Evolutionary conservation across 2,888 invertebrate genomes (phyloP), one percentile per base, ranked within the genome.

Genomic region (Parthenolecanium corni): DNA sequence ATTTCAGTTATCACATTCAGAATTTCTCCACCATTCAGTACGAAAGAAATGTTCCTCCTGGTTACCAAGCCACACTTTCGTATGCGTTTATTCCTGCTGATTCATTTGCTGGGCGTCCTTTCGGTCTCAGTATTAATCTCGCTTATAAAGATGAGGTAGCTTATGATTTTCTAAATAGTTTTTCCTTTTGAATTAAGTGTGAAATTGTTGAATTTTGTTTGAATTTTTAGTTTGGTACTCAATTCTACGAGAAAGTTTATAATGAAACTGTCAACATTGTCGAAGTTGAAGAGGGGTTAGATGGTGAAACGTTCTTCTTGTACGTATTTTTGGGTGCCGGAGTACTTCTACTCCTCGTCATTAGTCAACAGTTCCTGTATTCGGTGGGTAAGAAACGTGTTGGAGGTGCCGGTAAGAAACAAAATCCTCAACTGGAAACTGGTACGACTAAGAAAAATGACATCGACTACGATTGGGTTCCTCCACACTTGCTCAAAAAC

Each of bases 401-500:
- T 11, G 71, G 76, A 76, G 66, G 79, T 73, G 75, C 77, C 1
- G 79, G 82, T 58, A 79, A 81, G 66, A 81, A 82, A 44, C 61
- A 67, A 49, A 68, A 67, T 46, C 74, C 76, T 56, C 74, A 77
- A 52, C 81, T 93, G 3, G 96, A 98, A 77, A 88, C 90, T 69
- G 96, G 96, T 66, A 96, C 96, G 0, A 82, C 83, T 65, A 88
- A 85, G 71, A 85, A 84, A 65, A 83, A 86, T 70, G 91, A 93
- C 75, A 92, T 99, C 3, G 97, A 98, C 76, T 96, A 91, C 72
- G 96, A 98, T 70, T 98, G 98, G 98, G 79, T 98, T 72, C 97
- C 98, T 44, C 86, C 87, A 72, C 90, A 66, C 46, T 87, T 89
- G 66, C 79, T 91, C 57, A 84, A 86, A 69, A 83, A 82, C 73